Evolutionary conservation across 2,797 vertebrate genomes (phyloP), one percentile per base, ranked within the genome.

Genomic region (Falco peregrinus): DNA sequence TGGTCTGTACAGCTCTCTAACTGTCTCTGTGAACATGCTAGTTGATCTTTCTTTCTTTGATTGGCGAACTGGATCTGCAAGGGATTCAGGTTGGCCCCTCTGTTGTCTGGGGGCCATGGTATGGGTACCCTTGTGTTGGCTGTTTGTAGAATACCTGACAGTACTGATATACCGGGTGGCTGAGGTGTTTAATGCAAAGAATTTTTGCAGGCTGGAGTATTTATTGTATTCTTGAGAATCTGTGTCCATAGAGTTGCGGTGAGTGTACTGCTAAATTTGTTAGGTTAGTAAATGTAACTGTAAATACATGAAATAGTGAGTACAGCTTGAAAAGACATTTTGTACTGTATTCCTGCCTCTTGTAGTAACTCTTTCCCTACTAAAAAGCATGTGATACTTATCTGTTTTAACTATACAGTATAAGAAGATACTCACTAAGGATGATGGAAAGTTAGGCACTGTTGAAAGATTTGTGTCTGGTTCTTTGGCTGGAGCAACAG

Each of bases 401-500:
- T 81, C 78, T 91, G 61, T 92, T 95, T 94, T 89, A 84, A 89
- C 68, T 84, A 20, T 71, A 53, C 96, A 99, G 99, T 99, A 99
- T 94, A 99, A 99, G 98, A 99, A 98, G 97, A 79, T 99, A 94
- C 98, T 99, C 84, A 96, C 98, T 54, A 98, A 98, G 10, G 98
- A 99, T 77, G 98, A 98, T 48, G 99, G 99, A 25, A 99, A 99
- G 69, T 26, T 99, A 76, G 96, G 98, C 84, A 98, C 98, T 4
- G 89, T 98, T 12, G 99, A 99, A 92, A 98, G 99, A 97, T 99
- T 99, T 96, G 91, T 99, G 41, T 99, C 99, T 31, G 99, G 99
- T 83, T 99, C 99, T 7, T 96, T 99, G 97, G 99, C 99, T 59
- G 99, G 99, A 96, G 99, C 99, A 82, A 99, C 99, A 0, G 99